Evolutionary conservation across 2,113 vertebrate species (phyloP), one percentile per base, ranked within the genome.

Genomic region (Callospermophilus lateralis): DNA sequence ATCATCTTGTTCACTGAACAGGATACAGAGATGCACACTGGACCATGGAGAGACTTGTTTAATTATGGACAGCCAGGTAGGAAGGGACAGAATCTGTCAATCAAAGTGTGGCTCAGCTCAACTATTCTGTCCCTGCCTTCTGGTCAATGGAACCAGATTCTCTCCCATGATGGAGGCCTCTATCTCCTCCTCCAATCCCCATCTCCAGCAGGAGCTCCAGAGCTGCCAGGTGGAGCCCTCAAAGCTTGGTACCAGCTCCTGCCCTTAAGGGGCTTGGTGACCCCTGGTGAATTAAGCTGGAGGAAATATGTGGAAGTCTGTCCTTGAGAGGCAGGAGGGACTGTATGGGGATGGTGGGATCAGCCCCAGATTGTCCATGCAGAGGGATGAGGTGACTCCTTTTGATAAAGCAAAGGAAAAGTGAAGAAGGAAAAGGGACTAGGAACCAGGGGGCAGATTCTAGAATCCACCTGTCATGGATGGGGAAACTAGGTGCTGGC

Each of bases 341-440:
- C n/a, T 37, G 20, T 6, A 42, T 42, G 13, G 4, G 45, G 34
- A 30, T 0, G 4, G 16, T 24, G 48, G 86, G 6, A 19, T 1
- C 22, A 77, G 32, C 58, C 58, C 15, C 8, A 45, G 4, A 32
- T 13, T 7, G 5, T 32, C 89, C 61, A 9, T 74, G 63, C 55
- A 74, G 84, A 78, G 58, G 19, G 19, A 4, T 0, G 5, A 3
- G n/a, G 20, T 8, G 2, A 48, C 34, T 90, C 39, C 37, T 19
- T 81, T 70, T 10, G 51, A 80, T 8, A 11, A 51, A 70, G 5
- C 11, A 30, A 39, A 51, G 70, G 32, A 81, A 83, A 34, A n/a
- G n/a, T 13, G 4, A 70, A 37, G 51, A 58, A 20, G 16, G 6
- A 24, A 65, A 37, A 74, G 74, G 30, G 15, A 22, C 37, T 45